A percentile compares a stretch with the other conserved stretches of the same genome.
phyloP scores from a whole-genome alignment of 1,140 invertebrate genomes.

The Patella vulgata region DNA sequence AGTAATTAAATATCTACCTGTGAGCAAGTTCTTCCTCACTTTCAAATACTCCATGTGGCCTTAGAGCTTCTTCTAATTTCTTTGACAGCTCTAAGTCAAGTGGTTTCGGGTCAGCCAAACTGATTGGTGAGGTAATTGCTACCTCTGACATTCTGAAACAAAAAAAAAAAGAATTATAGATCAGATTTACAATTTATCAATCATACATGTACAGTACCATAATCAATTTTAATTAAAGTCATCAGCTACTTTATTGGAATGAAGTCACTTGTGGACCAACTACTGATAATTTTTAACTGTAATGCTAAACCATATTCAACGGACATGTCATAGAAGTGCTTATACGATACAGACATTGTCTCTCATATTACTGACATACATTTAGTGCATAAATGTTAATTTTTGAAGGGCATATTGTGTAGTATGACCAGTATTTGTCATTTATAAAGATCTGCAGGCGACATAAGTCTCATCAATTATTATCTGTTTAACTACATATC shows the following conservation, averaged over 20 bases:
- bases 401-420: too few relatives aligned
- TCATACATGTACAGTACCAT: neutral
- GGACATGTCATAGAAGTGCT: slow-evolving; percentile 2
- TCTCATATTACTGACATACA: too few relatives aligned
- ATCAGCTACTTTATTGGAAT: slow-evolving; percentile 2
- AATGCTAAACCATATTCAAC: neutral
- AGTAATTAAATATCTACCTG: slow-evolving; percentile 70
- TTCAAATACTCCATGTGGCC: slow-evolving; percentile 92
- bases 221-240: neutral
- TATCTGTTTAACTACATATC: too few relatives aligned
- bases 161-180: neutral
- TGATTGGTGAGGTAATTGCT: slow-evolving; percentile 95
- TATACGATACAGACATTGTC: neutral
- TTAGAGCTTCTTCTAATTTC: slow-evolving; percentile 84
- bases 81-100: slow-evolving; percentile 84
- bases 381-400: too few relatives aligned
- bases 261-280: neutral
- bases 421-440: too few relatives aligned
- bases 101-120: slow-evolving; percentile 84
- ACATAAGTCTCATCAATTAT: too few relatives aligned
- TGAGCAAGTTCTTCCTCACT: slow-evolving; percentile 90
- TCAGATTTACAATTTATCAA: neutral
- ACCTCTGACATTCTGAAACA: slow-evolving; percentile 41
- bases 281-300: slow-evolving; percentile 1
- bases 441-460: too few relatives aligned